These are phyloP conservation scores for Elanoides forficatus DNA, from an alignment of 2,113 vertebrate genomes.

Conservation along the genomic window DNA sequence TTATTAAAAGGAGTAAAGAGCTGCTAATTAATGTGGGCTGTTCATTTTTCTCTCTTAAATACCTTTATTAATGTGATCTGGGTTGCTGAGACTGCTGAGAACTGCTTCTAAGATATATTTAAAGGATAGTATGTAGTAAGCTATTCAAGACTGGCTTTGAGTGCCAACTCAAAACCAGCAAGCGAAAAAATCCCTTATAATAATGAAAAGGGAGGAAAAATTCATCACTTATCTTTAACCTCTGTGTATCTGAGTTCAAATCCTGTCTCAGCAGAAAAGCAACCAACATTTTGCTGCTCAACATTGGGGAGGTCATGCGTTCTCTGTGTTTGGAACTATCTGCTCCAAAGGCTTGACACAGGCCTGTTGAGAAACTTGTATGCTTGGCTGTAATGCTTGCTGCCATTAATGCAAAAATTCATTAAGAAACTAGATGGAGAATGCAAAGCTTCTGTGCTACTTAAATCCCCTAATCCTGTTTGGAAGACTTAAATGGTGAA, in stretches of 20 bases:
- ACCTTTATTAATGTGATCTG: neutral
- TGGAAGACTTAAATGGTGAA: neutral
- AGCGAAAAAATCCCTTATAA: neutral
- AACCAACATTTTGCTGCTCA: neutral
- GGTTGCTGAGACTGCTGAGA: neutral
- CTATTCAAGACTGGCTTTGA: neutral
- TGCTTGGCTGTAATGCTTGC: neutral
- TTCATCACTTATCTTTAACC: neutral
- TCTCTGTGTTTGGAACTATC: neutral
- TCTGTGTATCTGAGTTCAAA: neutral
- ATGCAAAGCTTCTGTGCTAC: neutral
- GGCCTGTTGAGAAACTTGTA: neutral
- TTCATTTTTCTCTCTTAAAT: neutral
- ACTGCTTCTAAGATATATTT: neutral
- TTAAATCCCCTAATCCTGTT: conserved; percentile 25
- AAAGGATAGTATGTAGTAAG: neutral
- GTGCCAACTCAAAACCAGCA: neutral
- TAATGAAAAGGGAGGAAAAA: neutral
- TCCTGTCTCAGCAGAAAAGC: neutral
- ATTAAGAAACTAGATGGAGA: neutral
- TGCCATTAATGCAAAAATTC: neutral
- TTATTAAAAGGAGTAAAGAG: neutral
- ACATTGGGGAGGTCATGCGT: rapidly evolving
- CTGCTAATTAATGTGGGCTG: neutral
- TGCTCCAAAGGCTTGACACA: neutral